Evolutionary conservation across 2,113 vertebrate genomes (phyloP).

Genomic region (Salminus brasiliensis): DNA sequence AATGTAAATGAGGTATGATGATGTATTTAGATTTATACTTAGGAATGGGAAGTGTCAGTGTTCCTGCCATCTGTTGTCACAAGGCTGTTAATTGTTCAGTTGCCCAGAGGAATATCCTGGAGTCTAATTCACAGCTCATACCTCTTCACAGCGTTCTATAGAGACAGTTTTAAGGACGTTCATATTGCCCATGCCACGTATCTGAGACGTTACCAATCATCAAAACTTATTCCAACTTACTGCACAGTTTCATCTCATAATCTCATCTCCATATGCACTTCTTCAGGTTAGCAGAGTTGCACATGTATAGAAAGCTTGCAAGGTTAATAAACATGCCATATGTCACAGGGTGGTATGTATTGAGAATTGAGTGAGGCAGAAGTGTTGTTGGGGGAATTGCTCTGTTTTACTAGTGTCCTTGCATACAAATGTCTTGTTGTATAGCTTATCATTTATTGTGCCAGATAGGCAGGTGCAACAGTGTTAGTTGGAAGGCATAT

Average conservation of each 20-base stretch:
- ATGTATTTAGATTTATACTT: too few species aligned
- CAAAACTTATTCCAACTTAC: background rate
- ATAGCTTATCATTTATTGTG: slow-evolving; percentile 48
- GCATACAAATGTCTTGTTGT: slow-evolving; percentile 24
- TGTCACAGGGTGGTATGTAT: background rate
- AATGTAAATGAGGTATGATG: too few species aligned
- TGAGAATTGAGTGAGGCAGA: background rate
- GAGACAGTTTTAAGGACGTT: background rate
- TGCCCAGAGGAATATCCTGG: too few species aligned
- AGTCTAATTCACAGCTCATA: background rate
- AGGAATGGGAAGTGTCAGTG: too few species aligned
- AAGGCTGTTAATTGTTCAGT: too few species aligned
- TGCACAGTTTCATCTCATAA: background rate
- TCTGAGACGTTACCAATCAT: background rate
- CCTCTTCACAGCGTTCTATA: background rate
- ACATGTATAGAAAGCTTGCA: background rate
- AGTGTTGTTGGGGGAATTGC: slow-evolving; percentile 1
- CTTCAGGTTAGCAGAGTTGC: background rate
- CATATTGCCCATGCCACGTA: background rate
- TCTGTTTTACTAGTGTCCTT: background rate
- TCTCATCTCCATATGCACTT: background rate
- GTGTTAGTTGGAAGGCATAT: background rate
- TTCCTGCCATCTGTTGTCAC: too few species aligned
- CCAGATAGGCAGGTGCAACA: background rate
- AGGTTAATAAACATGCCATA: background rate